Evolutionary conservation across 1,140 invertebrate genomes (phyloP), one percentile per base, ranked within the genome.

Genomic region (Drosophila saltans): DNA sequence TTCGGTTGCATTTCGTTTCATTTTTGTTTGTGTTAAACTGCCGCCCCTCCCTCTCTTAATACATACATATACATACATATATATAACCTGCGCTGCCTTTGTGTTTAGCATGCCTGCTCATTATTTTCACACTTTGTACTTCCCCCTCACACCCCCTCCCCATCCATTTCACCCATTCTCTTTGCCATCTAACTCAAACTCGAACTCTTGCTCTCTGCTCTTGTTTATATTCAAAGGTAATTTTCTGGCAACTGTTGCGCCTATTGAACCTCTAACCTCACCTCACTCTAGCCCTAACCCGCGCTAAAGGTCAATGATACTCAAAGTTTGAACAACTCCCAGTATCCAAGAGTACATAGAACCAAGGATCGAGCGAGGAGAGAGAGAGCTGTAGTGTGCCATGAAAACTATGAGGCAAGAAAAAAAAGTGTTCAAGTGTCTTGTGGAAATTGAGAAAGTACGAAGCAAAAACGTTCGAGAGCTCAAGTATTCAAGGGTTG

Each of bases 181-280:
- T 30, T 9, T 40, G 6, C 6, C 33, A 36, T 36, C 33, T 36
- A 36, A 36, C 33, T 36, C 4, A 36, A 36, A 36, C 33, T 21
- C 21, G 11, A 24, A 41, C 26, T 16, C 33, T 26, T 30, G 26
- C 60, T 30, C 9, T 28, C 16, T 26, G 26, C 61, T 62, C 41
- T 67, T 85, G 82, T 86, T 86, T 86, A 88, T 86, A 63, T 82
- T 86, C 79, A 66, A 76, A 88, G 83, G 69, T 82, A 86, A 88
- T 88, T 86, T 86, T 79, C 66, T 82, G 83, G 81, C 81, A 82
- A 86, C 82, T 86, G 82, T 86, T 86, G 82, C 82, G 82, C 79
- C 81, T 81, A 68, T 33, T 43, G 41, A 72, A 78, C 33, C 52
- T 52, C 63, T 64, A 26, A 55, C 21, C 3, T 45, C 60, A 6